Conservation (phyloP, 2,797 vertebrate genomes). For the Arremon aurantiirostris region DNA sequence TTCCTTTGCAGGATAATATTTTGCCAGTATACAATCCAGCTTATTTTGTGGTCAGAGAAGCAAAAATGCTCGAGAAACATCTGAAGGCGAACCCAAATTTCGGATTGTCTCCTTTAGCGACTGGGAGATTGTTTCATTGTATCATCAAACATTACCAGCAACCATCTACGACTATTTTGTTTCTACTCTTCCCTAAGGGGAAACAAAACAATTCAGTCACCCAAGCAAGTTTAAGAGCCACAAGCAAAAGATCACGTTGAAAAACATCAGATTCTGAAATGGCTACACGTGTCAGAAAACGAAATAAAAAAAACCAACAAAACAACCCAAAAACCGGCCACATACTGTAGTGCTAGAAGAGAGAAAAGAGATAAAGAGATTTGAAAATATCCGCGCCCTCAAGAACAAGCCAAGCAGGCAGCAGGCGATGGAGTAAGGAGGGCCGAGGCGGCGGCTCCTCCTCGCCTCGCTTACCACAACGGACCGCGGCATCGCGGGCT, state of each 20-base stretch:
- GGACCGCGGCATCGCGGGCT: conserved; percentile 91
- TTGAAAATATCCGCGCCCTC: fast-evolving
- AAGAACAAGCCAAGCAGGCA: not conserved
- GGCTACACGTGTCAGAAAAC: fast-evolving
- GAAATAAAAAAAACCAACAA: not conserved
- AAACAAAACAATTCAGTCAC: not conserved
- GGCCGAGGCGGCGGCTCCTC: no score
- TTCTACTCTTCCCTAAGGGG: not conserved
- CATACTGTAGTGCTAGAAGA: fast-evolving
- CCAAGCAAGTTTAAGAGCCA: not conserved
- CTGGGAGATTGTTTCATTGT: fast-evolving
- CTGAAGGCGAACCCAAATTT: fast-evolving
- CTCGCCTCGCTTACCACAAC: conserved; percentile 82
- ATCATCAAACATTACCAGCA: not conserved
- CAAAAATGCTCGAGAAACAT: not conserved
- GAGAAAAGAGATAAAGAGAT: not conserved
- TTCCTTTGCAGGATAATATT: not conserved
- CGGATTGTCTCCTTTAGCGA: not conserved
- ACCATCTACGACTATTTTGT: fast-evolving
- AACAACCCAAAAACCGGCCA: fast-evolving
- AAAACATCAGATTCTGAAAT: not conserved
- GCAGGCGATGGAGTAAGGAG: not conserved
- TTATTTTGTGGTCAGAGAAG: not conserved
- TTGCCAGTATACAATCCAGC: not conserved
- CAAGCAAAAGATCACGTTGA: fast-evolving